Conservation (phyloP, 2,888 invertebrate species). For the Parnassius smintheus region DNA sequence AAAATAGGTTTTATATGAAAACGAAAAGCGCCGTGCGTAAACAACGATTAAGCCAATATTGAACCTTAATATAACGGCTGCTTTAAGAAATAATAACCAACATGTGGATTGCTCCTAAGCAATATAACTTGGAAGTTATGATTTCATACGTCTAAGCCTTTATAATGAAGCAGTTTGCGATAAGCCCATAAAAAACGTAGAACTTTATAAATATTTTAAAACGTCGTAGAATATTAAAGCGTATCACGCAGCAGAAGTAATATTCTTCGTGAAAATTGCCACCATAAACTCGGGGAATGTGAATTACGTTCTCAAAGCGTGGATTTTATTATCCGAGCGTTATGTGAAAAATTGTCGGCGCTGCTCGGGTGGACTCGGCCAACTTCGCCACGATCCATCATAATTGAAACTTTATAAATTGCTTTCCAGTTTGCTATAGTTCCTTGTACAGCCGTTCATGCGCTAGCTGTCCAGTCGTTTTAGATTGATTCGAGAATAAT, state of each 20-base stretch:
- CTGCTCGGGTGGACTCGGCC: constrained; percentile 41
- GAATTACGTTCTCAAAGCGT: constrained; percentile 71
- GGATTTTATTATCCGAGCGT: constrained; percentile 69
- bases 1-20: no score
- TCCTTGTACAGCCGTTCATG: constrained; percentile 33
- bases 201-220: constrained; percentile 76
- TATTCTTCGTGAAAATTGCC: constrained; percentile 69
- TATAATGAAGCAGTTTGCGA: constrained; percentile 45
- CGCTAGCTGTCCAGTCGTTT: constrained; percentile 37
- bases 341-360: constrained; percentile 58
- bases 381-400: constrained; percentile 62
- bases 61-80: constrained; percentile 5
- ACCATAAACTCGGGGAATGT: constrained; percentile 66
- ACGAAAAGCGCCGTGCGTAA: no score
- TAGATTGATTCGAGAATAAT: constrained; percentile 44
- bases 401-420: constrained; percentile 77
- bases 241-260: constrained; percentile 63
- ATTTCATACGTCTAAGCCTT: constrained; percentile 36
- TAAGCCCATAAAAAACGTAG: constrained; percentile 32
- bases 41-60: no score
- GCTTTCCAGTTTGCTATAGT: constrained; percentile 60
- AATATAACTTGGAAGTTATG: constrained; percentile 18
- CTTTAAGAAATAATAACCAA: constrained; percentile 4
- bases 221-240: constrained; percentile 71
- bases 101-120: constrained; percentile 8